Evolutionary conservation across 2,888 invertebrate genomes (phyloP), one percentile per base, ranked within the genome.

Genomic region (Tenthredo notha): DNA sequence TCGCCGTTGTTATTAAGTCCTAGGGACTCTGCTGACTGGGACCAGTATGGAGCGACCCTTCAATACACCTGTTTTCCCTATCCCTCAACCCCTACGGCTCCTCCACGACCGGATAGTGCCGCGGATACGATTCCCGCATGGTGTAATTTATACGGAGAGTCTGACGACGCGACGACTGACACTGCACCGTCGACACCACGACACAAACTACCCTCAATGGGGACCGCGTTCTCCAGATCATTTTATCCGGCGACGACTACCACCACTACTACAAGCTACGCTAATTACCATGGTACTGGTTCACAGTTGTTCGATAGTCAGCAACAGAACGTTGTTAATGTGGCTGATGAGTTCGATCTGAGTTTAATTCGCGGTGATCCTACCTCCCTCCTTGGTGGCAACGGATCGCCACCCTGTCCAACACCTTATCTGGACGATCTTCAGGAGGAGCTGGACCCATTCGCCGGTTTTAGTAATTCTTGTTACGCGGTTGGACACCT

Each of bases 351-450:
- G 61, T 93, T 93, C 75, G 93, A 93, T 74, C 88, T 93, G 12
- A 92, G 92, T 83, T 87, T 91, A 3, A 92, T 93, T 37, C 89
- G 93, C n/a, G 92, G 92, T 0, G 92, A 93, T 83, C 92, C 93
- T 0, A 91, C 92, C 18, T 90, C 91, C 25, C 80, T 93, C 40
- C 40, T 88, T 6, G 80, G 67, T n/a, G 87, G 87, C 29, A 84
- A 61, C 85, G 80, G 86, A 5, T 85, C 88, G 0, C 84, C 89
- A 1, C 84, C 89, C 0, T 87, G 89, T 0, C 87, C 88, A 0
- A 88, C 91, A 33, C 85, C 87, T 1, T 90, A 89, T 37, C 78
- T 89, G 21, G 88, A 91, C 5, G 89, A 89, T 2, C 84, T 88
- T 70, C 90, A 89, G 40, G 83, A 67, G 83, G 83, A 83, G 70